Evolutionary conservation across 2,113 vertebrate genomes (phyloP).

Genomic region (Odontesthes bonariensis): DNA sequence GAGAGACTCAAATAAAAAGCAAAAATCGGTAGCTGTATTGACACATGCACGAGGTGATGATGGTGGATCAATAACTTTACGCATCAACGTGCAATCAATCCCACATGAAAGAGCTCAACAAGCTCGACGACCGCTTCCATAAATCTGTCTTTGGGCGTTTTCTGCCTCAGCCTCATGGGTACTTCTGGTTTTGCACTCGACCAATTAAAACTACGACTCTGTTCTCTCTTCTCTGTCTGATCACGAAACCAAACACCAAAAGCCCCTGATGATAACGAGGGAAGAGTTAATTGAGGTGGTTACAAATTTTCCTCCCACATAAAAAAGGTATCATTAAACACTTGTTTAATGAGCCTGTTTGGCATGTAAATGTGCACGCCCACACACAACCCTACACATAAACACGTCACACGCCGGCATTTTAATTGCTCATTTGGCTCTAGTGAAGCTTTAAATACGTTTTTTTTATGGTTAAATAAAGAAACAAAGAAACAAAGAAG

Average conservation of each 20-base stretch:
- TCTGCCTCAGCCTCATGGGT: not conserved
- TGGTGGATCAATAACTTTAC: conserved; percentile 38
- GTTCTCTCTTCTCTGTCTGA: conserved; percentile 28
- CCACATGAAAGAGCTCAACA: fast-evolving
- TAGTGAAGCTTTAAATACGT: conserved; percentile 37
- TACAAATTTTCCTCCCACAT: conserved; percentile 65
- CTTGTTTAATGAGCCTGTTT: conserved; percentile 72
- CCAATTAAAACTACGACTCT: conserved; percentile 57
- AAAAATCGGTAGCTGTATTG: conserved; percentile 40
- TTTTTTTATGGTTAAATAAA: conserved; percentile 9
- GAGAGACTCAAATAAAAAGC: conserved; percentile 30
- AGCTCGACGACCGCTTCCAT: not conserved
- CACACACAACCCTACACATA: conserved; percentile 54
- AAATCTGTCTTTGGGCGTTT: not conserved
- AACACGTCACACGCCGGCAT: conserved; percentile 50
- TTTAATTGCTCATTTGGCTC: conserved; percentile 45
- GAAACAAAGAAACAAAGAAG: not conserved
- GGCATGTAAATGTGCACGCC: conserved; percentile 28
- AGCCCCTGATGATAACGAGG: conserved; percentile 20
- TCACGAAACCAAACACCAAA: conserved; percentile 12
- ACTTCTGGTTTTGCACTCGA: conserved; percentile 38
- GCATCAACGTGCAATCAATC: conserved; percentile 42
- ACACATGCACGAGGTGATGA: conserved; percentile 2
- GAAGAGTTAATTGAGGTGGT: conserved; percentile 62
- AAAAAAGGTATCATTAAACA: conserved; percentile 62